Base-by-base conservation (phyloP, 37 sponge, comb jelly and placozoan genomes). In the Ephydatia muelleri region DNA sequence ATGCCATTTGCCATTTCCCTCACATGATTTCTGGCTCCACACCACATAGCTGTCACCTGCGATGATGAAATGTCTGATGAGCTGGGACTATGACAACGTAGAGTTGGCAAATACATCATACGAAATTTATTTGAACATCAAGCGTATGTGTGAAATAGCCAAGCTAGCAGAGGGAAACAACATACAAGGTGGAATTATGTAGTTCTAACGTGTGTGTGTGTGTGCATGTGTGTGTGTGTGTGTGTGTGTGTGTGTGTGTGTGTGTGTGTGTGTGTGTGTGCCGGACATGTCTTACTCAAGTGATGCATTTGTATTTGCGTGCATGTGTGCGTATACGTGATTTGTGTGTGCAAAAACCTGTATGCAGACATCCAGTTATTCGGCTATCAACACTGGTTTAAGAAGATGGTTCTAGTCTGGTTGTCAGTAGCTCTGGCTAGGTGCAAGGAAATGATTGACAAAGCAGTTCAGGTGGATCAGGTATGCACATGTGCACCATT, bases 381-480 rank as follows among this genome's bases (percentile, higher is more conserved):
- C 47, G 64, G 73, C 6, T 87, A 48, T 6, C 88, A 87, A 38
- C 2, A 11, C 9, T 91, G 84, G 84, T 91, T 91, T 70, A 83
- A 87, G 38, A 49, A 21, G 32, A 72, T 71, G 39, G 88, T 91
- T 23, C 27, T 43, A 5, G 49, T 26, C 28, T 91, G 92, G 92
- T 48, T 91, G 22, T 23, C 0, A 12, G 2, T 83, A 27, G 85
- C 92, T 2, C 12, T 26, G 21, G 65, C 29, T 35, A 30, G 36
- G 26, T 77, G 79, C 33, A 83, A 69, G 37, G 68, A 68, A 16
- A 35, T 38, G 29, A 87, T 87, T 23, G 23, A 73, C 47, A 83
- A 79, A 33, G 92, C 92, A 33, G 73, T 91, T 73, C 29, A 34
- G 31, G 2, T 83, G 1, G 88, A 91, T 70, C 43, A 78, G 67